Conservation (phyloP, 2,113 vertebrate genomes). For the Callipepla californica region DNA sequence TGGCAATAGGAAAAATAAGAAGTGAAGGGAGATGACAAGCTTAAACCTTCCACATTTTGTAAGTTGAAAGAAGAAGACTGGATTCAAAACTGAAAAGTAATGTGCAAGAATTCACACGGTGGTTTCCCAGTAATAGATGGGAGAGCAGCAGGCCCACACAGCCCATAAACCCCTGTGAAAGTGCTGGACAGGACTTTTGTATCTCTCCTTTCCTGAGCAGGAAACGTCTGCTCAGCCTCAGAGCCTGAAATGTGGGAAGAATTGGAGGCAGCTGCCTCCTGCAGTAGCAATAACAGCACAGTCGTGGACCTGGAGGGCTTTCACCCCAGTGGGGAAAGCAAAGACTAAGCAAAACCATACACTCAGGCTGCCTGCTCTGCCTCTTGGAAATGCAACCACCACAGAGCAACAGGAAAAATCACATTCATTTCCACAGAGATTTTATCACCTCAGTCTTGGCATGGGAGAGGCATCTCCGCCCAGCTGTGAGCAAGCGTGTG, state of each 20-base stretch:
- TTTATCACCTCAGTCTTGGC: constrained; percentile 70
- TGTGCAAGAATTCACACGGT: background rate
- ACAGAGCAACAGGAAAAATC: constrained; percentile 38
- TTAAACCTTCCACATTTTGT: background rate
- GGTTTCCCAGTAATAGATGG: background rate
- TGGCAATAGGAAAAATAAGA: background rate
- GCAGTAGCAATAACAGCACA: background rate
- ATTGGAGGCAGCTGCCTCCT: background rate
- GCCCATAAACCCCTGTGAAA: too few species aligned
- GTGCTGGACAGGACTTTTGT: too few species aligned
- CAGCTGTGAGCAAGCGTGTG: constrained; percentile 62
- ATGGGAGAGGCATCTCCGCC: constrained; percentile 71
- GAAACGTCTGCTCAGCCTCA: background rate
- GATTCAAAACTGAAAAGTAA: background rate
- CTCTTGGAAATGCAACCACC: background rate
- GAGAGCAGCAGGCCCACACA: background rate
- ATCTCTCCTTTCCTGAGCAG: background rate
- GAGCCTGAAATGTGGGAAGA: background rate
- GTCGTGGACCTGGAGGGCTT: background rate
- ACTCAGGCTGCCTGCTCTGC: background rate
- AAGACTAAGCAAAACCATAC: background rate
- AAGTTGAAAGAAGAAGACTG: background rate
- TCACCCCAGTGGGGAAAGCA: background rate
- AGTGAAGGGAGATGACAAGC: background rate
- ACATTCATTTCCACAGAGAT: constrained; percentile 57